Evolutionary conservation across 2,113 vertebrate genomes (phyloP), one percentile per base, ranked within the genome.

Genomic region (Macquaria australasica): DNA sequence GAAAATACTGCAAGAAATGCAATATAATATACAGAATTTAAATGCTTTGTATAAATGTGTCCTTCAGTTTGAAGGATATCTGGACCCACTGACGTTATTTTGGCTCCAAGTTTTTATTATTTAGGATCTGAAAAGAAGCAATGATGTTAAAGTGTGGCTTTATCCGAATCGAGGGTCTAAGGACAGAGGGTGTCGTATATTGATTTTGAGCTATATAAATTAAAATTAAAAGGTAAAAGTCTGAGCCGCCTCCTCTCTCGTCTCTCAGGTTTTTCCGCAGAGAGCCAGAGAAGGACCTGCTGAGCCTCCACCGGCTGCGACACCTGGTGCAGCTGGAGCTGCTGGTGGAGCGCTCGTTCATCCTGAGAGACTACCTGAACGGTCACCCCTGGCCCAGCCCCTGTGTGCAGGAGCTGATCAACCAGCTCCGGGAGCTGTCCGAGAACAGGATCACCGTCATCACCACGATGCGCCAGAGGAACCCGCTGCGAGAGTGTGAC

Each of bases 221-320:
- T 5, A 7, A 39, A 6, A 39, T 7, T 31, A 31, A 31, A 31
- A 31, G 28, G 28, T 28, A 15, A 21, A 8, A 63, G 25, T 34
- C 8, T 23, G 6, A 20, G 15, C 1, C 6, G 0, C 0, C 10
- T 67, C 14, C 1, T 25, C 23, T 39, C 3, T 53, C 6, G 6
- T 75, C 0, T 41, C 25, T 34, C 82, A 94, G 93, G 59, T 94
- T 94, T 63, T 88, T 91, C 68, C 91, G 93, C 0, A 73, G 91
- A 9, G 92, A 94, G 14, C 93, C 92, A 1, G 89, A 93, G 83
- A 94, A 94, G 8, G 92, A 94, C 74, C 92, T 94, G 8, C 88
- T 94, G 56, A 88, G 86, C 81, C 92, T 94, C 67, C 89, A 91
- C 58, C 88, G 87, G 25, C 84, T 94, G 58, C 82, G 76, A 0